Conservation (phyloP, 1,140 invertebrate species). For the Stenopsyche tienmushanensis region DNA sequence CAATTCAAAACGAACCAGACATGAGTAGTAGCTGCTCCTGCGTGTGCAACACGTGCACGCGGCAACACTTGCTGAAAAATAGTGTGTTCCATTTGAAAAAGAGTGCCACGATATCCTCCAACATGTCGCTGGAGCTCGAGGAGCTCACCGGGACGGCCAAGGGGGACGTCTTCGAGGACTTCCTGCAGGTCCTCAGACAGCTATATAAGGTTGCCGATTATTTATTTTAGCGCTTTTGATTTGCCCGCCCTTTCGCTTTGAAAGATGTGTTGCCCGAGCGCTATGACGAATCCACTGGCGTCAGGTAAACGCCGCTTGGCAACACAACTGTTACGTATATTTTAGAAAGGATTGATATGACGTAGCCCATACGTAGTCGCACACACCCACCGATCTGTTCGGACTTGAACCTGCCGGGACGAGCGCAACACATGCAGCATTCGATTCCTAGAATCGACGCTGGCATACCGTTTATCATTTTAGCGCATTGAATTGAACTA, state of each 20-base stretch:
- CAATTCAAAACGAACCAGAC: too few species aligned
- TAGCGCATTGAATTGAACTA: neutral
- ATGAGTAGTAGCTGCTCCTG: neutral
- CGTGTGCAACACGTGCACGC: neutral
- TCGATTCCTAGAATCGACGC: neutral
- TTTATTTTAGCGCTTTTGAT: neutral
- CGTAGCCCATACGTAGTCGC: neutral
- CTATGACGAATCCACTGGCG: conserved; percentile 4
- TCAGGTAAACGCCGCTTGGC: neutral
- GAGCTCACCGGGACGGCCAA: conserved; percentile 48
- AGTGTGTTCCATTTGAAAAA: neutral
- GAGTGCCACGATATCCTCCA: conserved; percentile 7
- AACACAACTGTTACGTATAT: neutral
- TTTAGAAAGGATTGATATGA: neutral
- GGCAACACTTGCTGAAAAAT: neutral
- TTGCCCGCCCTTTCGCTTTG: neutral
- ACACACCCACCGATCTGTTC: neutral
- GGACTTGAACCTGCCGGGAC: neutral
- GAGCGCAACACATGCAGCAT: neutral
- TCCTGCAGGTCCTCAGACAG: conserved; percentile 58
- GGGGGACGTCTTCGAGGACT: conserved; percentile 65
- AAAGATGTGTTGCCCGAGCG: neutral
- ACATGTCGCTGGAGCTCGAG: conserved; percentile 56
- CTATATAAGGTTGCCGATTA: conserved; percentile 54
- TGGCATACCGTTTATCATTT: neutral